These are phyloP conservation scores for Orbicella faveolata DNA, from an alignment of 64 coral and sea anemone genomes.

Conservation along the genomic window DNA sequence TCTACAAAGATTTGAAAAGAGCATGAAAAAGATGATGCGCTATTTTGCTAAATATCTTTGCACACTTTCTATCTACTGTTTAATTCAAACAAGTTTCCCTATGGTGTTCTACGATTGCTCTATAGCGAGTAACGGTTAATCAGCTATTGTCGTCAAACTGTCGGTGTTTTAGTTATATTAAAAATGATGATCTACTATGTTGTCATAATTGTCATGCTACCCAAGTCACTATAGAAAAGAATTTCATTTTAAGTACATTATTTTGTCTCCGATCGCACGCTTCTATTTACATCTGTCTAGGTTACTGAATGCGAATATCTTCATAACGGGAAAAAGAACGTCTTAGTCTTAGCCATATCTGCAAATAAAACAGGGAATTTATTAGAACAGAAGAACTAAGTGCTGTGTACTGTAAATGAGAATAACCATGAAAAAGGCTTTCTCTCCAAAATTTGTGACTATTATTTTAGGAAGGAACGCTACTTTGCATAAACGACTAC, in stretches of 20 bases:
- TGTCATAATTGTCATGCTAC: not conserved
- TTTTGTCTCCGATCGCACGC: constrained; percentile 8
- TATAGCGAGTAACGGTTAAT: not conserved
- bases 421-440: too few relatives aligned
- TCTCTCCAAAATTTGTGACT: too few relatives aligned
- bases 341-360: constrained; percentile 6
- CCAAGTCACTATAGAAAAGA: constrained; percentile 24
- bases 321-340: not conserved
- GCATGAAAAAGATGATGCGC: not conserved
- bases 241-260: not conserved
- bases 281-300: constrained; percentile 10
- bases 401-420: too few relatives aligned
- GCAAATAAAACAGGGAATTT: not conserved
- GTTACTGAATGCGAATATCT: not conserved
- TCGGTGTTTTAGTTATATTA: not conserved
- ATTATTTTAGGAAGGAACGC: too few relatives aligned
- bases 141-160: not conserved
- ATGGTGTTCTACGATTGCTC: not conserved
- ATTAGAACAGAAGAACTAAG: not conserved
- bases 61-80: not conserved
- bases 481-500: too few relatives aligned
- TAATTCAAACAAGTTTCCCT: not conserved
- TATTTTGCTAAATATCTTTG: not conserved
- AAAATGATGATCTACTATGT: not conserved
- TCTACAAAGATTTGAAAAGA: constrained; percentile 19